Evolutionary conservation across 1,140 invertebrate genomes (phyloP), one percentile per base, ranked within the genome.

Genomic region (Dryas iulia): DNA sequence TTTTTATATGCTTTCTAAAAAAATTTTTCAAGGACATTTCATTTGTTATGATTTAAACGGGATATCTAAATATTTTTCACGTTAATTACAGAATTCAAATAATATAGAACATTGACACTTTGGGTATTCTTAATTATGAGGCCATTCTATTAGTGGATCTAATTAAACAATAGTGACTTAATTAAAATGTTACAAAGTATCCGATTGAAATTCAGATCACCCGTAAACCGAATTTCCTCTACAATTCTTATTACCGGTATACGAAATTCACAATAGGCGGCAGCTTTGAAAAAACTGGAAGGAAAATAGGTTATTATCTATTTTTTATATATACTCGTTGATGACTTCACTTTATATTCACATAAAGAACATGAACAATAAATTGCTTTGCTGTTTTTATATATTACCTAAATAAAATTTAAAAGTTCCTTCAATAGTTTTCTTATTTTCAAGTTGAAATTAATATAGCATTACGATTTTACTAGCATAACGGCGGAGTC

Each of bases 111-210:
- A 10, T 47, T 47, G 1, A 18, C 39, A 47, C 21, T 47, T 47
- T 47, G 21, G 14, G 21, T 47, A 47, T 47, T 18, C 14, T 47
- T 47, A 47, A n/a, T 5, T 6, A 47, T 56, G n/a, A 24, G 26
- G 26, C 23, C 47, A n/a, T 25, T 26, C 12, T 28, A 31, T 67
- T 28, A 52, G 69, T 60, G 39, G 14, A 24, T 35, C 63, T 58
- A 71, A 74, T 67, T 25, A 62, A 54, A 71, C 69, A 74, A 74
- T 71, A 24, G 59, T 59, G 28, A 35, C 33, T 65, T 65, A 69
- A 68, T 59, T 54, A 56, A 47, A 31, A 57, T 64, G 33, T 67
- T 68, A 35, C 62, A 69, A 71, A 59, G 60, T 57, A 69, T 53
- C 8, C 7, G n/a, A 65, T 69, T 62, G 26, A 63, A 71, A 66